phyloP scores from a whole-genome alignment of 35 echinoderm and acorn worm species.

The Patiria miniata region DNA sequence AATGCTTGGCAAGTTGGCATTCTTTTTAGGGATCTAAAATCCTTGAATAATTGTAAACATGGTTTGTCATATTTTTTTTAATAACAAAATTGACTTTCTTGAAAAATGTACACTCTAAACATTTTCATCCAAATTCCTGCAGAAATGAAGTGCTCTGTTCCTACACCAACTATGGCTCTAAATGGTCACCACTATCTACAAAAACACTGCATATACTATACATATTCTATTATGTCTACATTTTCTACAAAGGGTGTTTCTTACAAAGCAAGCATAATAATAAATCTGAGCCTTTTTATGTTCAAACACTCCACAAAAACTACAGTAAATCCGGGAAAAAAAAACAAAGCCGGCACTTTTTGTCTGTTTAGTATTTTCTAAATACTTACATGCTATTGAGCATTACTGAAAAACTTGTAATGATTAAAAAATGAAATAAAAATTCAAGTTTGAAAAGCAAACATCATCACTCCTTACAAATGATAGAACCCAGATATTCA shows the following conservation, averaged over 20 bases:
- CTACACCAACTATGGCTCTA: neutral
- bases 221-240: conserved; percentile 32
- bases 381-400: too few species aligned
- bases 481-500: too few species aligned
- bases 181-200: conserved; percentile 4
- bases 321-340: conserved; percentile 23
- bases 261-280: conserved; percentile 29
- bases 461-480: too few species aligned
- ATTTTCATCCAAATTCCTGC: too few species aligned
- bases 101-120: too few species aligned
- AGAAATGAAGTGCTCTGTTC: too few species aligned
- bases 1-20: too few species aligned
- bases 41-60: too few species aligned
- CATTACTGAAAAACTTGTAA: neutral
- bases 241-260: neutral
- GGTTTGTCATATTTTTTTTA: too few species aligned
- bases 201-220: conserved; percentile 31
- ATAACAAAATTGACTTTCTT: too few species aligned
- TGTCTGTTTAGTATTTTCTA: neutral
- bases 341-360: conserved; percentile 23
- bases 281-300: neutral
- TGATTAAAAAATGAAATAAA: conserved; percentile 1
- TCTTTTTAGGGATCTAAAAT: too few species aligned
- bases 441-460: neutral
- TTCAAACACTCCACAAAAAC: conserved; percentile 18